A percentile compares a stretch with the other conserved stretches of the same genome.
Conservation (phyloP, 1,140 invertebrate genomes). For the Chlorops oryzae region DNA sequence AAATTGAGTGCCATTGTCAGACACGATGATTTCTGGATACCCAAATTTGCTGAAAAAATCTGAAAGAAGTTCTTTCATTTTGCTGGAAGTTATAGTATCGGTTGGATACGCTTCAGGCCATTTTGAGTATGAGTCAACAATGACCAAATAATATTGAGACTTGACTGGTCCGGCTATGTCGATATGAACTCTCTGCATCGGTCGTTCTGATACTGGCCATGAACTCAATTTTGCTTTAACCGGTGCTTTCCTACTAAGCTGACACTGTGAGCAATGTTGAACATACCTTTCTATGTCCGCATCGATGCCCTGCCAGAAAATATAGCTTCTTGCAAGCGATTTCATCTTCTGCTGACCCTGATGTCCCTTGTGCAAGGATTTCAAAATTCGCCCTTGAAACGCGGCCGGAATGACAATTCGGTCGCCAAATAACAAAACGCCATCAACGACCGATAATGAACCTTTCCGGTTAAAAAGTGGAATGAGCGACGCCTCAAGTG, state of each 20-base stretch:
- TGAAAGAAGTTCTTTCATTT: too few relatives aligned
- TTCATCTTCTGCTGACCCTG: constrained; percentile 53
- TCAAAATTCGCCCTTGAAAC: constrained; percentile 36
- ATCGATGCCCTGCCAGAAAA: constrained; percentile 52
- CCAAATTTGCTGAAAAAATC: too few relatives aligned
- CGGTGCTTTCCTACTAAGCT: constrained; percentile 16
- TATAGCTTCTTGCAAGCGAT: constrained; percentile 47
- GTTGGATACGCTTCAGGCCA: too few relatives aligned
- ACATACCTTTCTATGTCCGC: constrained; percentile 44
- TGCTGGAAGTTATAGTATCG: too few relatives aligned
- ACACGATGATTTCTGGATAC: too few relatives aligned
- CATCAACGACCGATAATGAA: constrained; percentile 4
- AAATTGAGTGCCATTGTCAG: too few relatives aligned
- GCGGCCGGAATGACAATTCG: constrained; percentile 39
- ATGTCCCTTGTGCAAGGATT: constrained; percentile 49
- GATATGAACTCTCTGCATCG: constrained; percentile 11
- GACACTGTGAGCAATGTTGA: constrained; percentile 34
- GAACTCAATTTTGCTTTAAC: constrained; percentile 13
- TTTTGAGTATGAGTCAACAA: too few relatives aligned
- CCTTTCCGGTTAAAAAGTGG: constrained; percentile 4
- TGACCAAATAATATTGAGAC: constrained; percentile 6
- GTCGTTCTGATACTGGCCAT: constrained; percentile 6
- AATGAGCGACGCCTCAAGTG: neutral
- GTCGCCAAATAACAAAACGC: constrained; percentile 4
- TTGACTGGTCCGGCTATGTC: constrained; percentile 11